Evolutionary conservation across 2,113 vertebrate species (phyloP), one percentile per base, ranked within the genome.

Genomic region (Carassius carassius): DNA sequence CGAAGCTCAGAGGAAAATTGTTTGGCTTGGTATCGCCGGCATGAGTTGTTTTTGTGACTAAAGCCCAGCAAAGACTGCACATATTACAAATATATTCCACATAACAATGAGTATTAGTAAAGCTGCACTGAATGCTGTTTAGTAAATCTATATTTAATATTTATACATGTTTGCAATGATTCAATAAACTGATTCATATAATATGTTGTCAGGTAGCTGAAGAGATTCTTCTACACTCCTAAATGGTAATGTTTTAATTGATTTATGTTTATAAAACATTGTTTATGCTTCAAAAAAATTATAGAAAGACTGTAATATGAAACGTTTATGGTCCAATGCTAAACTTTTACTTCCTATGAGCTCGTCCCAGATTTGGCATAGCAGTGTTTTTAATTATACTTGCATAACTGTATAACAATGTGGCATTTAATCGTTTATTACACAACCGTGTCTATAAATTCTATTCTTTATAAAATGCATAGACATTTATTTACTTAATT

Each of bases 1-100:
- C 93, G 85, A 93, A 85, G 78, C 93, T 93, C 83, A 89, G 95
- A 86, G 93, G 92, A 14, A 94, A 92, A 87, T 91, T 91, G 62
- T 92, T 94, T 1, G 93, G 92, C 62, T 65, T 93, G 74, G 93
- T 92, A 35, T 94, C 94, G 72, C 93, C 94, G 8, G 94, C 93
- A 83, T 95, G 90, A 95, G 86, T 62, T 69, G 60, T 84, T 88
- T 88, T 82, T 90, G 86, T 90, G 87, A 91, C 87, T 90, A 25
- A 87, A 88, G 86, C 85, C 87, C 86, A 93, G 89, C 54, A 86
- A 84, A 86, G 80, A 89, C 81, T 86, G 21, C 81, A 87, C 89
- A 72, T 51, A 90, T 84, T 91, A 44, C 23, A 73, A 89, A 90
- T 81, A 83, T 84, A 78, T 92, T 81, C 86, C 82, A 88, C 89